Conservation (phyloP, 2,888 invertebrate species). For the Lithophane leautieri region DNA sequence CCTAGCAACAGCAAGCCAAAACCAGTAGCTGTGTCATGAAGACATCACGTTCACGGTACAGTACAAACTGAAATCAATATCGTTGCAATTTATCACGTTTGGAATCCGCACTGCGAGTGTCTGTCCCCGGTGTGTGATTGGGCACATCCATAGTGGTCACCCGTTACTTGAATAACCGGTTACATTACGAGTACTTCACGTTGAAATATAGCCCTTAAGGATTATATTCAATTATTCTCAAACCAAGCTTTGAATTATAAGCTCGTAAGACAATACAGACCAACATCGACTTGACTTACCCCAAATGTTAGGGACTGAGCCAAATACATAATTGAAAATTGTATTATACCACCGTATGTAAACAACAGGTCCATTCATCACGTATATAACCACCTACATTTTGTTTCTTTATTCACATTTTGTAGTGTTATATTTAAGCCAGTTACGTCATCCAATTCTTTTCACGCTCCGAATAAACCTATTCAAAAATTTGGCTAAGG, state of each 20-base stretch:
- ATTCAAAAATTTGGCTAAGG: constrained; percentile 51
- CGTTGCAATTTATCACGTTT: constrained; percentile 57
- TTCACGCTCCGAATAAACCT: constrained; percentile 55
- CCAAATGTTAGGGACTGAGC: constrained; percentile 31
- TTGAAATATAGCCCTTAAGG: constrained; percentile 31
- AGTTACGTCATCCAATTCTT: constrained; percentile 54
- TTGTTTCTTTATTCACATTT: constrained; percentile 32
- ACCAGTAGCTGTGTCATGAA: constrained; percentile 31
- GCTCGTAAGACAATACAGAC: constrained; percentile 17
- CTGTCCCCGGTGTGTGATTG: constrained; percentile 59
- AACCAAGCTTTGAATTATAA: constrained; percentile 30
- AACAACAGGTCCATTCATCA: constrained; percentile 61
- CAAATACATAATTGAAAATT: constrained; percentile 41
- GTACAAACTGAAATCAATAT: constrained; percentile 57
- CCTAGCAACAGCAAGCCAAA: constrained; percentile 13
- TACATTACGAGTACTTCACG: constrained; percentile 29
- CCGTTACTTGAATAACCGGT: constrained; percentile 53
- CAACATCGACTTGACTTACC: constrained; percentile 18
- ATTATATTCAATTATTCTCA: constrained; percentile 31
- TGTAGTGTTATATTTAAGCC: constrained; percentile 29
- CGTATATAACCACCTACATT: constrained; percentile 33
- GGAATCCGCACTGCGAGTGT: constrained; percentile 50
- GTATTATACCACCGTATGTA: constrained; percentile 33
- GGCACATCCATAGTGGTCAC: constrained; percentile 53
- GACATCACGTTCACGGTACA: constrained; percentile 34